Percentiles rank a stretch among this genome's conserved stretches.
These are phyloP conservation scores for Eulimnadia texana DNA, from an alignment of 1,140 invertebrate genomes.

Conservation along the genomic window DNA sequence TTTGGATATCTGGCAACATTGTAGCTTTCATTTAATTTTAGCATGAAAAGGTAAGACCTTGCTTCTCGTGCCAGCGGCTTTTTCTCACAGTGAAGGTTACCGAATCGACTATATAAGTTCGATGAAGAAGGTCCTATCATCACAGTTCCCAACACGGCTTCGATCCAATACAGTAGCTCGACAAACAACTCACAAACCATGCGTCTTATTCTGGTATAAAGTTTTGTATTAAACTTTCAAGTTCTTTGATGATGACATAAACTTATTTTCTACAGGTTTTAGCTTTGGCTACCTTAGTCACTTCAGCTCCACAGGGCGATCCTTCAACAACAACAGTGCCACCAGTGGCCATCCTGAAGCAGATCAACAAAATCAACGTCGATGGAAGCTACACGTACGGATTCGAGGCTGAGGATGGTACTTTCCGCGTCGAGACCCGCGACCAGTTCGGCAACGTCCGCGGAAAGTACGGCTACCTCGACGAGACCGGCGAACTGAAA, in stretches of 20 bases:
- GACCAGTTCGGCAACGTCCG: constrained; percentile 65
- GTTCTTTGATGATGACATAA: too few species aligned
- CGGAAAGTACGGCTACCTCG: constrained; percentile 71
- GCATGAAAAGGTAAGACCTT: neutral
- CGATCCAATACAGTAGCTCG: neutral
- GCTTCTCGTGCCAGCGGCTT: neutral
- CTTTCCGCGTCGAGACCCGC: constrained; percentile 45
- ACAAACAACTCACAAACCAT: neutral
- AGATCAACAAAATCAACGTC: constrained; percentile 62
- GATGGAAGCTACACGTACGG: constrained; percentile 73
- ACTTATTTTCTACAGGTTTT: constrained; percentile 8
- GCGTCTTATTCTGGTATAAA: too few species aligned
- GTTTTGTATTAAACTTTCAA: too few species aligned
- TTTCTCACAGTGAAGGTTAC: neutral
- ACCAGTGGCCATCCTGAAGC: constrained; percentile 48
- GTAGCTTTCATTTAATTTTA: neutral
- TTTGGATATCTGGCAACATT: neutral
- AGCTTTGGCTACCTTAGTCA: constrained; percentile 1
- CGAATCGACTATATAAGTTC: neutral
- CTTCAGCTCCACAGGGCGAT: neutral
- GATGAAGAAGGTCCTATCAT: neutral
- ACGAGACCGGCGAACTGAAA: constrained; percentile 62
- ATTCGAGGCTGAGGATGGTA: constrained; percentile 67
- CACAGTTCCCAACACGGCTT: neutral
- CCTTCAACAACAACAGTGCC: constrained; percentile 18